Percentiles rank a stretch among this genome's conserved stretches.
phyloP scores from a whole-genome alignment of 2,888 invertebrate genomes.

The Drepana falcataria region DNA sequence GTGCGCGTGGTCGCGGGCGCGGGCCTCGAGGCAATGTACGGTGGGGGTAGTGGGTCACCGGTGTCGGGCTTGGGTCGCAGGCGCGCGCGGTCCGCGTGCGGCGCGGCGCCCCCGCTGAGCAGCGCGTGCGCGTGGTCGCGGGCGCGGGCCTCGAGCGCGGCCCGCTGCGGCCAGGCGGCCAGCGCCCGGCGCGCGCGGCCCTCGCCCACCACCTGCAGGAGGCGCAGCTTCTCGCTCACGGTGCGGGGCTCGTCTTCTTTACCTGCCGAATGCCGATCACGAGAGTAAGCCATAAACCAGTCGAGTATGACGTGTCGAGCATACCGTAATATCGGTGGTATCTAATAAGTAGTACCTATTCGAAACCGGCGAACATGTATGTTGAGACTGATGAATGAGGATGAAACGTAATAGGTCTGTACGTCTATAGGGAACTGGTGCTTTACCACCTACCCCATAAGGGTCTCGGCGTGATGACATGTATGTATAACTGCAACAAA shows the following conservation, averaged over 20 bases:
- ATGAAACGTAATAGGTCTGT: too few relatives aligned
- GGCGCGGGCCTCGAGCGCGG: slow-evolving; percentile 87
- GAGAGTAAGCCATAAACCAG: too few relatives aligned
- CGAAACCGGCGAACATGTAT: too few relatives aligned
- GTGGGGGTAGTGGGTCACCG: slow-evolving; percentile 18
- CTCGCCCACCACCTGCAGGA: slow-evolving; percentile 86
- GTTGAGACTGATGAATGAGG: too few relatives aligned
- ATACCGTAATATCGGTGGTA: too few relatives aligned
- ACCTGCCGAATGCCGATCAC: slow-evolving; percentile 26
- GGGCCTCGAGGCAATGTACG: slow-evolving; percentile 79
- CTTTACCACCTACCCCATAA: too few relatives aligned
- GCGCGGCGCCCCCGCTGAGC: slow-evolving; percentile 79
- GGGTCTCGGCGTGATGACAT: too few relatives aligned
- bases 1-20: slow-evolving; percentile 89
- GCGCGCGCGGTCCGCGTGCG: slow-evolving; percentile 23
- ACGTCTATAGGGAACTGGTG: too few relatives aligned
- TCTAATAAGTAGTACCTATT: too few relatives aligned
- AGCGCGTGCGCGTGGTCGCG: slow-evolving; percentile 90
- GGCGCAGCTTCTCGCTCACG: slow-evolving; percentile 84
- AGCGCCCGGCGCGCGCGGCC: slow-evolving; percentile 87
- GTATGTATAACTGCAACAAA: not conserved
- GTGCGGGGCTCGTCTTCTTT: slow-evolving; percentile 76
- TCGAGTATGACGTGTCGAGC: too few relatives aligned
- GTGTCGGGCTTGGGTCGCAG: slow-evolving; percentile 36
- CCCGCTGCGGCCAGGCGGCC: slow-evolving; percentile 87